These are phyloP conservation scores for Manis pentadactyla DNA, from an alignment of 2,797 vertebrate species.

Conservation along the genomic window DNA sequence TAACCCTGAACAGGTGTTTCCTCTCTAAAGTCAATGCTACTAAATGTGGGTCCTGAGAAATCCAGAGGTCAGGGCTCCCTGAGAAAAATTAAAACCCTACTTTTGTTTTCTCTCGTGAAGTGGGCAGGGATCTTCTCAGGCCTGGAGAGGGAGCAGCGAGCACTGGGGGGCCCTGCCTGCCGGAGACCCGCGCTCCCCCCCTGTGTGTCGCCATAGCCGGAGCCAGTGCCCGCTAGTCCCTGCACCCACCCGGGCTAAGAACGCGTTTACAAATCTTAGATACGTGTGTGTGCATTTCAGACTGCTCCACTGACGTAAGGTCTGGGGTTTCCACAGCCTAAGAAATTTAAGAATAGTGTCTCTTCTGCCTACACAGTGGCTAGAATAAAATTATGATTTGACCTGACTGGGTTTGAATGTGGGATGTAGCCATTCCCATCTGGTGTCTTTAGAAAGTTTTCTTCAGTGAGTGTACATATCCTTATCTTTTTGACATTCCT, in stretches of 20 bases:
- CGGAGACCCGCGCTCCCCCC: not conserved
- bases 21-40: not conserved
- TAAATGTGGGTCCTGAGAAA: conserved; percentile 22
- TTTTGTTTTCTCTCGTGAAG: not conserved
- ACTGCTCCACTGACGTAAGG: conserved; percentile 73
- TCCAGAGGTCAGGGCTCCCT: not conserved
- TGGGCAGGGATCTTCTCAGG: not conserved
- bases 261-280: conserved; percentile 79
- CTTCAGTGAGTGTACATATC: not conserved
- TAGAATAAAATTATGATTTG: conserved; percentile 64
- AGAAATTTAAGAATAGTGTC: not conserved
- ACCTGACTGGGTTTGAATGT: conserved; percentile 44
- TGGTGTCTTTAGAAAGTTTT: not conserved
- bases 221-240: not conserved
- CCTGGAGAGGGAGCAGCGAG: not conserved
- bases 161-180: not conserved
- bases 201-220: not conserved
- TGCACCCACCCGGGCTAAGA: conserved; percentile 1
- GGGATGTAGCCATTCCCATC: not conserved
- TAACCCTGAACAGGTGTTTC: not conserved
- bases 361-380: conserved; percentile 61
- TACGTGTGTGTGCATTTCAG: conserved; percentile 73
- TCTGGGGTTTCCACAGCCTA: conserved; percentile 79
- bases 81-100: conserved; percentile 7
- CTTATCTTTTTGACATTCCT: not conserved